Base-by-base conservation (phyloP, 92 coral and sea anemone species). In the Meandrina meandrites region DNA sequence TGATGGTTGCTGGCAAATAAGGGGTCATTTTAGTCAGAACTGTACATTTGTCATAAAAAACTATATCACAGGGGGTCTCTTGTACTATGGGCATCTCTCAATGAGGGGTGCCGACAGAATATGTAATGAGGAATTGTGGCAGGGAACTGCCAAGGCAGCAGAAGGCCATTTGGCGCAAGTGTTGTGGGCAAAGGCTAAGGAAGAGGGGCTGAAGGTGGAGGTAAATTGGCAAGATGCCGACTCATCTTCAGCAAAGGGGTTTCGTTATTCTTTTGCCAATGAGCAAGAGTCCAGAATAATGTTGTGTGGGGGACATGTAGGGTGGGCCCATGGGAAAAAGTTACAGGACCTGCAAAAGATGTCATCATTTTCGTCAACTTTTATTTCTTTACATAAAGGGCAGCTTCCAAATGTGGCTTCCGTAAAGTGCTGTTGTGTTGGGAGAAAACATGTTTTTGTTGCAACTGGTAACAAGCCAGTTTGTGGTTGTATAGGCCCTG, bases 401-500 rank as follows among this genome's bases (percentile, higher is more conserved):
- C 10, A 68, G 21, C 79, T 79, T 58, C 92, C 89, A 74, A 53
- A 81, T 16, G 36, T 89, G 12, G 19, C 36, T 54, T 78, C 82
- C 4, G 92, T 84, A 66, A 89, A 91, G 81, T 91, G 88, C 48
- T 81, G 85, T 76, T 88, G 94, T 79, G 89, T n/a, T n/a, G n/a
- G n/a, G n/a, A n/a, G n/a, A n/a, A n/a, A n/a, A n/a, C n/a, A n/a
- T 83, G 72, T 75, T 35, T 78, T 82, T 75, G 48, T 75, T 75
- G 47, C 79, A 10, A 75, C 79, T 11, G 27, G 51, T 8, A 77
- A 22, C 81, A 77, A 77, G 81, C 81, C 56, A 62, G 82, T 54
- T 11, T 90, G 94, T 92, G 94, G 92, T 9, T 92, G 90, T 60
- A 71, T 92, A 12, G 71, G 80, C 47, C 88, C 82, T 78, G 92